Evolutionary conservation across 2,797 vertebrate genomes (phyloP).

Genomic region (Siniperca scherzeri): DNA sequence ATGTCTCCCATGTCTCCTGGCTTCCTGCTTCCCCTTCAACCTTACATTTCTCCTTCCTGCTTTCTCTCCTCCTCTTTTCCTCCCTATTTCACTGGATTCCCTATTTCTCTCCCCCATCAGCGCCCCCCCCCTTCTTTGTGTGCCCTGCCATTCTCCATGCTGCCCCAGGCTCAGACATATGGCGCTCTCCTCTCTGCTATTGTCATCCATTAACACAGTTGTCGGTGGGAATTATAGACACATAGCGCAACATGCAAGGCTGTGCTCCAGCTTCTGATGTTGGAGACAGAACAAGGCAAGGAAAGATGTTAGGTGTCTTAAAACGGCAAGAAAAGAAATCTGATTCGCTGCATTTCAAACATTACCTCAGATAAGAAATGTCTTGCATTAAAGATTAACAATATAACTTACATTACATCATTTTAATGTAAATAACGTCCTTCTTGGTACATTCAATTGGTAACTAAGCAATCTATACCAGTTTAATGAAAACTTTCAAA

Average conservation of each 20-base stretch:
- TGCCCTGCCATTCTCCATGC: slow-evolving; percentile 74
- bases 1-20: slow-evolving; percentile 17
- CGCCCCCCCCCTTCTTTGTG: slow-evolving; percentile 77
- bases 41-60: slow-evolving; percentile 5
- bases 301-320: slow-evolving; percentile 52
- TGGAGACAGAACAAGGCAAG: slow-evolving; percentile 63
- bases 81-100: slow-evolving; percentile 7
- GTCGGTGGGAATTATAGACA: slow-evolving; percentile 82
- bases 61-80: neutral
- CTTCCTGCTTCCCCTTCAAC: slow-evolving; percentile 17
- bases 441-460: neutral
- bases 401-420: neutral
- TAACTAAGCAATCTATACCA: neutral
- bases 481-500: neutral
- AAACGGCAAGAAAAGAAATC: slow-evolving; percentile 39
- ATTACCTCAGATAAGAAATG: slow-evolving; percentile 30
- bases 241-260: slow-evolving; percentile 66
- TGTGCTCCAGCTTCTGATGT: slow-evolving; percentile 63
- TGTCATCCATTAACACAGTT: slow-evolving; percentile 85
- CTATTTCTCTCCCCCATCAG: neutral
- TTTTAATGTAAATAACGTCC: neutral
- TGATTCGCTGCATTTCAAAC: slow-evolving; percentile 31
- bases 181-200: slow-evolving; percentile 78
- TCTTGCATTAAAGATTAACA: slow-evolving; percentile 1
- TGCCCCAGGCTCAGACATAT: slow-evolving; percentile 83